Percentiles rank a stretch among this genome's conserved stretches.
phyloP scores from a whole-genome alignment of 2,113 vertebrate genomes.

The Seriola rivoliana region DNA sequence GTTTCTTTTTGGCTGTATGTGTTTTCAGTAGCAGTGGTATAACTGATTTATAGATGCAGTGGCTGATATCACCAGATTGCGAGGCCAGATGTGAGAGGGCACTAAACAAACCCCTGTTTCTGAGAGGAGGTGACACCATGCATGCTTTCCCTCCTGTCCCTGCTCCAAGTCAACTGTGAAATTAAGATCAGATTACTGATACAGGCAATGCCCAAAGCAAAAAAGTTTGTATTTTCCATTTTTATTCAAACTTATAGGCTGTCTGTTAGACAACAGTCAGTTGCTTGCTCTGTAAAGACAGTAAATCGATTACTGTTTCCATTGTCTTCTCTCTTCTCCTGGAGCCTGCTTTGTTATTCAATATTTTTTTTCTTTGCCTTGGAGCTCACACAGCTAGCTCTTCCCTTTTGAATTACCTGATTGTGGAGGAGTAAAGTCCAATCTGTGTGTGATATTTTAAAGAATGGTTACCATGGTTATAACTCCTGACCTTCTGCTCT shows the following conservation, averaged over 20 bases:
- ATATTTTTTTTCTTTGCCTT: constrained; percentile 49
- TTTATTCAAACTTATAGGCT: constrained; percentile 70
- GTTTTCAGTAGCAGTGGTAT: constrained; percentile 50
- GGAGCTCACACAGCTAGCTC: constrained; percentile 47
- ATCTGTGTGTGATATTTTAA: constrained; percentile 66
- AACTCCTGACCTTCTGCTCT: constrained; percentile 58
- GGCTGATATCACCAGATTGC: constrained; percentile 80
- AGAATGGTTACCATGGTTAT: constrained; percentile 74
- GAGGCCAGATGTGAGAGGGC: constrained; percentile 78
- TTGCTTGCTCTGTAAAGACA: constrained; percentile 65
- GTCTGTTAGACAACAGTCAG: constrained; percentile 63
- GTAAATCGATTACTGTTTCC: constrained; percentile 75
- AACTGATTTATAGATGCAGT: constrained; percentile 73
- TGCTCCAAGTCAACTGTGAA: constrained; percentile 81
- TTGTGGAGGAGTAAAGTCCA: constrained; percentile 64
- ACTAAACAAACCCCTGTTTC: constrained; percentile 68
- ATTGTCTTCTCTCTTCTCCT: constrained; percentile 55
- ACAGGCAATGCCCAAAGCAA: constrained; percentile 58
- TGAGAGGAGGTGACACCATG: constrained; percentile 67
- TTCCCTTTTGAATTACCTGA: constrained; percentile 72
- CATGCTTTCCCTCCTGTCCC: constrained; percentile 54
- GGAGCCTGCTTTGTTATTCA: constrained; percentile 67
- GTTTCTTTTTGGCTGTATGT: constrained; percentile 45
- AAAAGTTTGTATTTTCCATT: constrained; percentile 66
- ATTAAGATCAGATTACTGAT: constrained; percentile 79